Evolutionary conservation across 2,113 vertebrate genomes (phyloP), one percentile per base, ranked within the genome.

Genomic region (Erythrocebus patas): DNA sequence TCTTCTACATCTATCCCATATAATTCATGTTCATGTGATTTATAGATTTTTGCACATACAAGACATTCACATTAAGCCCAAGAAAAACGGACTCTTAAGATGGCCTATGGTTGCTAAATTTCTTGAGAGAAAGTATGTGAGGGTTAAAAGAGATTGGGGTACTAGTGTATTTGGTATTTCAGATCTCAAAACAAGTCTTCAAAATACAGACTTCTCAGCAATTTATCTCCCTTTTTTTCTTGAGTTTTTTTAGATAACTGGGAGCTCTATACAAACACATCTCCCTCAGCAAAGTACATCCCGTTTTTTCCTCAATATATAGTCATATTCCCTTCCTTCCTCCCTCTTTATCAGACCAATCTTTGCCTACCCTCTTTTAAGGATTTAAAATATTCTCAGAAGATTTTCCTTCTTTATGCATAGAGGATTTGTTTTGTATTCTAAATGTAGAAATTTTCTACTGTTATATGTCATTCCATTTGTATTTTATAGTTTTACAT

Each of bases 381-480:
- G 32, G 78, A 96, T 68, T 93, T 91, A 88, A 92, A 70, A 76
- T 80, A 59, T 27, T 93, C 14, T 96, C 30, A 23, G 55, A 57
- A 40, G 70, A 14, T 32, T 64, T 64, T 64, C 76, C 78, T 92
- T 27, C 35, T 89, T 70, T 93, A 43, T 90, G 40, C 6, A 25
- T 89, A 70, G 23, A 93, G 7, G 40, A 17, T 43, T 95, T 89
- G 76, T 93, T 96, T 96, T 68, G 1, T 86, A 52, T 82, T 35
- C 40, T 93, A 32, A 90, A 75, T 22, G 38, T 86, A 75, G 3
- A 45, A 30, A 22, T 32, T 80, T 92, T 92, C 38, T 86, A 27
- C 17, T 73, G 45, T 73, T 91, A 27, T 2, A 75, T 94, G 40
- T 82, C 52, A 3, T 92, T 89, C 43, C 8, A 64, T 45, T 81